Conservation (phyloP, 2,797 vertebrate genomes). For the Molossus molossus region DNA sequence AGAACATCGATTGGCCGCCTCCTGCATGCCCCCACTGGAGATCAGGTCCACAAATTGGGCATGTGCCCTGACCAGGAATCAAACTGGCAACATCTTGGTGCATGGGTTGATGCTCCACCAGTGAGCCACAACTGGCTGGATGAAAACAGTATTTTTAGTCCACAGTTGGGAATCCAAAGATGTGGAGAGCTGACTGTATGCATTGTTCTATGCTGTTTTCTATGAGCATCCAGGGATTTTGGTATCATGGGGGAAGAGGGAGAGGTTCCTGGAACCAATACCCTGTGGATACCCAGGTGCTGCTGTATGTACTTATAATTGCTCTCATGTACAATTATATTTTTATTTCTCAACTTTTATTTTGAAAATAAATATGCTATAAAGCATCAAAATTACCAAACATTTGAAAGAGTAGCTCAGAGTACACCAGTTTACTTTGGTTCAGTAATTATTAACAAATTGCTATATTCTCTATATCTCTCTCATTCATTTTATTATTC, state of each 20-base stretch:
- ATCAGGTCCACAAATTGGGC: too few species aligned
- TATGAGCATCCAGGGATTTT: background rate
- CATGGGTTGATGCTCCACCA: too few species aligned
- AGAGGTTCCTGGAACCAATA: background rate
- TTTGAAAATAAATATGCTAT: background rate
- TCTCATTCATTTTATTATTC: background rate
- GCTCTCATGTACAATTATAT: background rate
- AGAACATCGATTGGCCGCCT: too few species aligned
- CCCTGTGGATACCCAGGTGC: background rate
- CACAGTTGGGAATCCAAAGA: too few species aligned
- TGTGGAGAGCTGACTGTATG: background rate
- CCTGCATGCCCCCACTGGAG: too few species aligned
- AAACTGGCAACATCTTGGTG: too few species aligned
- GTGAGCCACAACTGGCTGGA: too few species aligned
- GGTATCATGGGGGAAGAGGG: background rate
- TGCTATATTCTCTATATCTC: background rate
- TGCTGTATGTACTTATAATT: background rate
- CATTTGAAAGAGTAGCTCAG: background rate
- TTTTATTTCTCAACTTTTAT: constrained; percentile 5
- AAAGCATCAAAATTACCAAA: background rate
- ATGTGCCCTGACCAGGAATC: too few species aligned
- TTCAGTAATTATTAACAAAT: background rate
- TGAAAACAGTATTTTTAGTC: background rate
- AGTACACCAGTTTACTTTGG: background rate
- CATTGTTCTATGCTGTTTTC: background rate